Percentiles rank a stretch among this genome's conserved stretches.
These are phyloP conservation scores for Centropus unirufus DNA, from an alignment of 2,113 vertebrate species.

Conservation along the genomic window DNA sequence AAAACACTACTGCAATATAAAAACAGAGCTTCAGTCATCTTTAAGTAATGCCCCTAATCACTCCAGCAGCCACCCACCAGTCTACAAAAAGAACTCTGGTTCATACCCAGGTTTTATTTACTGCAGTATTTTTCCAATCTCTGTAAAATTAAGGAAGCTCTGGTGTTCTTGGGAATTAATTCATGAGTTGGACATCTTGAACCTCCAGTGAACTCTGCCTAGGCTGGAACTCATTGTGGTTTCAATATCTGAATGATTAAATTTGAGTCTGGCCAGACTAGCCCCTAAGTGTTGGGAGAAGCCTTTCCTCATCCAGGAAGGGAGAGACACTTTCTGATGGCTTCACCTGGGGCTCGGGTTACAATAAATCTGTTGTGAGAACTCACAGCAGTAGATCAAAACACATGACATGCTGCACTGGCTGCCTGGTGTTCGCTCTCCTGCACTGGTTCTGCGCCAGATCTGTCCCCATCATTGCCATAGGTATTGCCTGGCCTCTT, in stretches of 20 bases:
- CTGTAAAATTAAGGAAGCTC: neutral
- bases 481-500: neutral
- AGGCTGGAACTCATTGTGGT: neutral
- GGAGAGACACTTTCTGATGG: neutral
- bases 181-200: neutral
- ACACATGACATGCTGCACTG: fast-evolving
- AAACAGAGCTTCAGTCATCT: neutral
- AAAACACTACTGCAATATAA: neutral
- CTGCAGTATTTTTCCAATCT: neutral
- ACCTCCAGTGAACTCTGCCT: neutral
- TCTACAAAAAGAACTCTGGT: neutral
- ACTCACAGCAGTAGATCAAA: neutral
- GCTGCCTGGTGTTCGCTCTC: fast-evolving
- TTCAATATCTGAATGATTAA: neutral
- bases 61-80: neutral
- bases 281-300: neutral
- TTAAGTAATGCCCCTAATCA: neutral
- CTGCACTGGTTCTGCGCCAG: fast-evolving
- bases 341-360: neutral
- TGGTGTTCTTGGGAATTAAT: neutral
- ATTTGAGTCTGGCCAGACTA: fast-evolving
- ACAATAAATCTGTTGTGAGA: neutral
- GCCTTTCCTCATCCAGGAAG: neutral
- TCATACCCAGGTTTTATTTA: neutral
- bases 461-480: neutral